Conservation (phyloP, 2,888 invertebrate species). For the Mesorhabditis spiculigera region DNA sequence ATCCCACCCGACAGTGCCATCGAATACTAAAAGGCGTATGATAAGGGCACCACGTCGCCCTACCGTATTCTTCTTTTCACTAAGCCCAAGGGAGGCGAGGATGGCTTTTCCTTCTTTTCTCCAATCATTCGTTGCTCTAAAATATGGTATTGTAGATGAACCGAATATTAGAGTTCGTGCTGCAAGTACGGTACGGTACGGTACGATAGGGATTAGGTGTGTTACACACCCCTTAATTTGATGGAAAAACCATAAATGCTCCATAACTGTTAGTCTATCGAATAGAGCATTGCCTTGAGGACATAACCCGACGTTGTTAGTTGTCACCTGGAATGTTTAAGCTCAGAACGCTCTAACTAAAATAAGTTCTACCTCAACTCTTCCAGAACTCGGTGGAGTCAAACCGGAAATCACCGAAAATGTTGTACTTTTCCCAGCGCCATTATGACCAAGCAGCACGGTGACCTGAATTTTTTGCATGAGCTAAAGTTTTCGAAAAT, state of each 20-base stretch:
- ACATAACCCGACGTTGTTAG: slow-evolving; percentile 15
- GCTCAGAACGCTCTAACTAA: too few species aligned
- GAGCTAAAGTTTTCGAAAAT: neutral
- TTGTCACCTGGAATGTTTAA: neutral
- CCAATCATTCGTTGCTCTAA: slow-evolving; percentile 7
- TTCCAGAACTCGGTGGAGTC: slow-evolving; percentile 34
- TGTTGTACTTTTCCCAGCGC: slow-evolving; percentile 52
- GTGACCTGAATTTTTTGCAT: slow-evolving; percentile 29
- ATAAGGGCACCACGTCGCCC: neutral
- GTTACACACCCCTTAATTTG: slow-evolving; percentile 14
- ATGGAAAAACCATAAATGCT: slow-evolving; percentile 38
- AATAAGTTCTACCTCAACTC: neutral
- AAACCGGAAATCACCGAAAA: slow-evolving; percentile 44
- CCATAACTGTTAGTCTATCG: slow-evolving; percentile 37
- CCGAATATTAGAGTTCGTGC: too few species aligned
- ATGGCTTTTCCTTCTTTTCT: slow-evolving; percentile 11
- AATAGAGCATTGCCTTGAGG: slow-evolving; percentile 44
- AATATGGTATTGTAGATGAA: neutral
- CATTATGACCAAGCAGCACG: slow-evolving; percentile 57
- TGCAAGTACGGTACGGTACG: too few species aligned
- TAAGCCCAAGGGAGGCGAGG: slow-evolving; percentile 9
- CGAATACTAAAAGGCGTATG: slow-evolving; percentile 19
- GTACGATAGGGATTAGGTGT: too few species aligned
- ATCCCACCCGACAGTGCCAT: slow-evolving; percentile 37
- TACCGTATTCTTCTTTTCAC: slow-evolving; percentile 11